These are phyloP conservation scores for Lumbricus terrestris DNA, from an alignment of 2,888 invertebrate genomes.

Conservation along the genomic window DNA sequence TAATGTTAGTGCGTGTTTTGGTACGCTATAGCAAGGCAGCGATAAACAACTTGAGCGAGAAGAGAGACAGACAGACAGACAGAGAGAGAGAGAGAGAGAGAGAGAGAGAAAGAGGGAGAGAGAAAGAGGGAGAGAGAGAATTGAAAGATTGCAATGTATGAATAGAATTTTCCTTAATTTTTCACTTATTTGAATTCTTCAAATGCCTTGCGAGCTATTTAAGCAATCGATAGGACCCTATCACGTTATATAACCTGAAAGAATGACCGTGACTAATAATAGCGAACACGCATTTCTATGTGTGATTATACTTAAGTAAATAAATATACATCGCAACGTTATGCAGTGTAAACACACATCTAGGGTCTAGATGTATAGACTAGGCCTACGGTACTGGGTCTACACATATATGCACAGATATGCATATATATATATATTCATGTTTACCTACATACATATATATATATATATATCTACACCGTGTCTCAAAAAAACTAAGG, in stretches of 20 bases:
- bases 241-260: not conserved
- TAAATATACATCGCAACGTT: not conserved
- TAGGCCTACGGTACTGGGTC: not conserved
- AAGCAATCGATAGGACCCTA: not conserved
- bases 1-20: not conserved
- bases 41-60: not conserved
- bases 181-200: not conserved
- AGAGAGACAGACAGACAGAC: too few species aligned
- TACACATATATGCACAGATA: not conserved
- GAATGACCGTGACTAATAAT: not conserved
- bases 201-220: not conserved
- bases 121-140: not conserved
- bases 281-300: not conserved
- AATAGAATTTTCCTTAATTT: not conserved
- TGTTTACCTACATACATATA: too few species aligned
- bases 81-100: too few species aligned
- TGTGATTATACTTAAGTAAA: not conserved
- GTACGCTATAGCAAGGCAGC: too few species aligned
- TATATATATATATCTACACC: too few species aligned
- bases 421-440: not conserved
- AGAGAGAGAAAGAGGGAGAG: too few species aligned
- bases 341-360: not conserved
- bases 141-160: not conserved
- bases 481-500: too few species aligned
- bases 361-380: not conserved